A percentile compares a stretch with the other conserved stretches of the same genome.
Conservation (phyloP, 2,888 invertebrate genomes). For the Chaetoderma sp. region DNA sequence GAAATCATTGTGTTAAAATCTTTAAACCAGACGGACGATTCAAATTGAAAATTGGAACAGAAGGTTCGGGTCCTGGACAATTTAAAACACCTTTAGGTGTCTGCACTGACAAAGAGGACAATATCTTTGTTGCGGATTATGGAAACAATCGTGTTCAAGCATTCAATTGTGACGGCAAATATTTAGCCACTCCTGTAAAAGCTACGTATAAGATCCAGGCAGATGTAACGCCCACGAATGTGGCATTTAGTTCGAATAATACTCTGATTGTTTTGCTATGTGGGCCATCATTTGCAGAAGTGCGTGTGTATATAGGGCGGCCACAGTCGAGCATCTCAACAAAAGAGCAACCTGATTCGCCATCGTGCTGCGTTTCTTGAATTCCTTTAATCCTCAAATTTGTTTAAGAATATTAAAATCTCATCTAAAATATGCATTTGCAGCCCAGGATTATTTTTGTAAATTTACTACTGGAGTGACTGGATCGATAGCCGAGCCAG, state of each 20-base stretch:
- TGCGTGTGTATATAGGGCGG: slow-evolving; percentile 50
- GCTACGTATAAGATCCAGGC: slow-evolving; percentile 49
- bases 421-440: no score
- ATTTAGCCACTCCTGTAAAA: slow-evolving; percentile 43
- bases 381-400: no score
- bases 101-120: slow-evolving; percentile 49
- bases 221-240: slow-evolving; percentile 52
- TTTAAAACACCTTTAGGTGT: slow-evolving; percentile 56
- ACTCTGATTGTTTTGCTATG: slow-evolving; percentile 49
- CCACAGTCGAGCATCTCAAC: no score
- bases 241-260: slow-evolving; percentile 50
- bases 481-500: no score
- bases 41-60: slow-evolving; percentile 48
- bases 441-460: no score
- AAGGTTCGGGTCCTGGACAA: slow-evolving; percentile 44
- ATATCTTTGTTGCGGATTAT: slow-evolving; percentile 61
- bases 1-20: slow-evolving; percentile 54
- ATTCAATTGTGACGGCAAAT: slow-evolving; percentile 50
- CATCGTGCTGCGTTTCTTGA: no score
- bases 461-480: no score
- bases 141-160: slow-evolving; percentile 59
- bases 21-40: slow-evolving; percentile 53
- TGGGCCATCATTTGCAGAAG: slow-evolving; percentile 60
- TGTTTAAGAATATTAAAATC: no score
- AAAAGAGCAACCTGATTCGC: no score